phyloP scores from a whole-genome alignment of 2,113 vertebrate species.

The Gallinago paraguaiae region DNA sequence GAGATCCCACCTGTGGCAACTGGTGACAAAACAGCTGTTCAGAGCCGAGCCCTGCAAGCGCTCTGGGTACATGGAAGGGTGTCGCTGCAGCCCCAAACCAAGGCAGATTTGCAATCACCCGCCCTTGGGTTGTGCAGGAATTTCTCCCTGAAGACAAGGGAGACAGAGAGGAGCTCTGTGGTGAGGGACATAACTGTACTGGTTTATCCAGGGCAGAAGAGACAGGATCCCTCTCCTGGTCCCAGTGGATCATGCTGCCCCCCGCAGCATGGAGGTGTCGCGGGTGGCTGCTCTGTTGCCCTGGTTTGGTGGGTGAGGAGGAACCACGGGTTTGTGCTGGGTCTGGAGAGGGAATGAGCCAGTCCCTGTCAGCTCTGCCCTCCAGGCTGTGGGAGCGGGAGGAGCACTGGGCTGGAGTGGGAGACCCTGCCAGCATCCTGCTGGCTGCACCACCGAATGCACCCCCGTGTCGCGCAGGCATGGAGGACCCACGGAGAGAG shows the following conservation, averaged over 20 bases:
- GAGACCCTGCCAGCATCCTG: not conserved
- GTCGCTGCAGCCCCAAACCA: not conserved
- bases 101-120: not conserved
- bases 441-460: not conserved
- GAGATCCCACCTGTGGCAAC: not conserved
- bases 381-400: not conserved
- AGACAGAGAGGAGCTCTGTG: not conserved
- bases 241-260: rapidly evolving
- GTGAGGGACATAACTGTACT: not conserved
- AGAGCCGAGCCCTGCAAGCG: not conserved
- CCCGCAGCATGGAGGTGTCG: rapidly evolving
- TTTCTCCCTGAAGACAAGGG: not conserved
- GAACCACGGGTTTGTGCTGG: not conserved
- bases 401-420: not conserved
- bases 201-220: not conserved
- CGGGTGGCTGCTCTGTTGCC: rapidly evolving
- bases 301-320: not conserved
- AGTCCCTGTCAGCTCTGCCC: not conserved
- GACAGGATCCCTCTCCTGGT: not conserved
- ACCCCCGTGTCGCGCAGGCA: rapidly evolving
- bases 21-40: not conserved
- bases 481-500: rapidly evolving
- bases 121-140: not conserved
- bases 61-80: not conserved
- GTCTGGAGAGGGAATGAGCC: not conserved